Conservation (phyloP, 2,113 vertebrate species). For the Semnornis frantzii region DNA sequence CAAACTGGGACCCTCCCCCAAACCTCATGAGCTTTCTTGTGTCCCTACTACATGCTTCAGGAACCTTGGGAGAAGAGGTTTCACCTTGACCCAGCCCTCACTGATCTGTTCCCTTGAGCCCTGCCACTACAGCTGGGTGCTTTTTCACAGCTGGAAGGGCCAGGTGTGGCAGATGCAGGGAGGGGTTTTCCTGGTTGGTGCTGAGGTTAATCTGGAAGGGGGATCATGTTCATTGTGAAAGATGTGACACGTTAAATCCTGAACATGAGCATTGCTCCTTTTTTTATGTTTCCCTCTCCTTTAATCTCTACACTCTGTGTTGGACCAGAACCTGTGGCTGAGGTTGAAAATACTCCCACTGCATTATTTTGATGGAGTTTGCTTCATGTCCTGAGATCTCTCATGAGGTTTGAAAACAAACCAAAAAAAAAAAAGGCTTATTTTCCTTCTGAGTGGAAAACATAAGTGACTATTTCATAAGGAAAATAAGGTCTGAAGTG, state of each 20-base stretch:
- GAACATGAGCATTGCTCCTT: neutral
- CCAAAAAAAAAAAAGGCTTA: neutral
- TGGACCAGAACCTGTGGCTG: neutral
- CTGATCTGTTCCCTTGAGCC: neutral
- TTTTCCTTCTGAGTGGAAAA: neutral
- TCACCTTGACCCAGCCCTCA: constrained; percentile 12
- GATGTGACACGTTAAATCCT: neutral
- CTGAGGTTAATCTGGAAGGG: neutral
- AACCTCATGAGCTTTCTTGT: neutral
- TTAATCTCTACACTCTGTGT: neutral
- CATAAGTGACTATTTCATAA: neutral
- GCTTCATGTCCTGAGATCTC: neutral
- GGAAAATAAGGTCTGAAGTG: neutral
- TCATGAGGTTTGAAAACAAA: neutral
- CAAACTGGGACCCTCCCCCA: neutral
- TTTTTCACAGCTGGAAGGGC: neutral
- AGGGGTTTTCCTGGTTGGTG: neutral
- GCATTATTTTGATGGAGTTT: neutral
- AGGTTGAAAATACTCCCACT: neutral
- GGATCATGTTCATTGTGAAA: neutral
- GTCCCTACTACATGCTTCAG: neutral
- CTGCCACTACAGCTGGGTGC: neutral
- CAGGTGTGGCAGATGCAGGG: neutral
- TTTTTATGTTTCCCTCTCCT: neutral
- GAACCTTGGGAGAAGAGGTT: neutral